Evolutionary conservation across 2,888 invertebrate genomes (phyloP).

Genomic region (Romanomermis culicivorax): DNA sequence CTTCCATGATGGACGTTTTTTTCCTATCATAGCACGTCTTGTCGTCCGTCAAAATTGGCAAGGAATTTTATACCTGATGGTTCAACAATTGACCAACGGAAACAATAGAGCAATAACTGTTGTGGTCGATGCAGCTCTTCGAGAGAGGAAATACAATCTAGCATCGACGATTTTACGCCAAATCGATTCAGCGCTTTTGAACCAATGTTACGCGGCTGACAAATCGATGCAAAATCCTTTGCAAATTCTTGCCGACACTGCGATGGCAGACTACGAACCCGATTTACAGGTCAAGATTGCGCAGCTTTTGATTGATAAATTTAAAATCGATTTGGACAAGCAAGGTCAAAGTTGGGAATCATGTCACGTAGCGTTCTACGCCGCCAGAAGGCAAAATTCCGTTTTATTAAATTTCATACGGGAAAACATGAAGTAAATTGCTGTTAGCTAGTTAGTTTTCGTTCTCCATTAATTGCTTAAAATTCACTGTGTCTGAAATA

Average conservation of each 20-base stretch:
- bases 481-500: too few relatives aligned
- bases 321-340: not conserved
- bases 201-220: too few relatives aligned
- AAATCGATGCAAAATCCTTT: too few relatives aligned
- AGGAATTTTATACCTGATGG: slow-evolving; percentile 34
- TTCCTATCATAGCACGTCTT: slow-evolving; percentile 12
- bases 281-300: not conserved
- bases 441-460: not conserved
- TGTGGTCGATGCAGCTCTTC: slow-evolving; percentile 29
- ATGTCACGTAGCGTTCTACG: not conserved
- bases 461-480: too few relatives aligned
- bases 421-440: not conserved
- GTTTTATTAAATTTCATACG: not conserved
- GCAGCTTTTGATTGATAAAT: not conserved
- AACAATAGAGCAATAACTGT: too few relatives aligned
- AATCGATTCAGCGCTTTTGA: not conserved
- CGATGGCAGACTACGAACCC: not conserved
- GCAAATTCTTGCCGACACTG: not conserved
- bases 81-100: slow-evolving; percentile 26
- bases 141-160: slow-evolving; percentile 31
- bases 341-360: not conserved
- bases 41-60: slow-evolving; percentile 33
- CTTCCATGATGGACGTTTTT: too few relatives aligned
- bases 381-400: not conserved
- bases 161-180: slow-evolving; percentile 29